Evolutionary conservation across 2,888 invertebrate genomes (phyloP), one percentile per base, ranked within the genome.

Genomic region (Drosophila nr. perissopoda): DNA sequence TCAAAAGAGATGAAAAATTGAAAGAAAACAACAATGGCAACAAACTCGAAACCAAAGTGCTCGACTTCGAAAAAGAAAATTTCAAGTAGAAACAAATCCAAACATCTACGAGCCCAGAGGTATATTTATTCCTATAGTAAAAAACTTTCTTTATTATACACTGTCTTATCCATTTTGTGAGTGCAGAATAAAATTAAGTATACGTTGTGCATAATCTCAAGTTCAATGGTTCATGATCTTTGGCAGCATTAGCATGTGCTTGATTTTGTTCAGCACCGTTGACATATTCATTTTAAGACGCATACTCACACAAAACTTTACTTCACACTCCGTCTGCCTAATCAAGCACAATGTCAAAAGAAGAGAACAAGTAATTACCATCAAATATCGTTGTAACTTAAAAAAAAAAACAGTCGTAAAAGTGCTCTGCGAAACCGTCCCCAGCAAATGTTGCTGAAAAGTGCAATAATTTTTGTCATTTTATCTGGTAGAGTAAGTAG

Each of bases 381-480:
- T 63, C 57, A 53, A 45, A 53, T 38, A 29, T 40, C 16, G 67
- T 48, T 66, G 84, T 3, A 69, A 71, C 74, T 85, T 83, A 2
- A 16, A 7, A 7, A 7, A 7, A 25, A 25, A 7, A 48, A 56
- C 40, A 60, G 65, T 68, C 69, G 45, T 74, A 68, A 77, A 68
- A 65, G 25, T 54, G 31, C 4, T 16, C 2, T 13, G 42, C 7
- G 21, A 45, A 13, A 21, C 13, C 45, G 21, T 21, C 52, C 25
- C 33, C 27, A 51, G 61, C 60, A 76, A 87, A 69, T 80, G 61
- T 40, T 68, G 68, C 63, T 63, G 63, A 71, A 71, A 87, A 82
- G 42, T 73, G 67, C 66, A 79, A 82, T 82, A 75, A 82, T 78
- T 75, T 75, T 60, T 21, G 57, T 48, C 56, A 53, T 57, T 84